Evolutionary conservation across 2,113 vertebrate species (phyloP).

Genomic region (Urocitellus parryii): DNA sequence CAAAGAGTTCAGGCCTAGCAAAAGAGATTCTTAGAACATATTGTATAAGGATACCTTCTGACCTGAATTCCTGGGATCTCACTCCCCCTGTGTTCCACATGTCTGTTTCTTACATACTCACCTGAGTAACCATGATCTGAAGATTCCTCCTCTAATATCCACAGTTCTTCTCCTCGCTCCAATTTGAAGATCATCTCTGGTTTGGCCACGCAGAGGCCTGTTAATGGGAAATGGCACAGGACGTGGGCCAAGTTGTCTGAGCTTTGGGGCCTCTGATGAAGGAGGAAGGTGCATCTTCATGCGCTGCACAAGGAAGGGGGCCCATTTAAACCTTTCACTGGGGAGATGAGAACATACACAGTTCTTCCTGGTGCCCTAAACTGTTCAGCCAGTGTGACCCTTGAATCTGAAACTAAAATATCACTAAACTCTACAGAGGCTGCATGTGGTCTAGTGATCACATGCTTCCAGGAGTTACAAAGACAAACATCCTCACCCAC

Average conservation of each 20-base stretch:
- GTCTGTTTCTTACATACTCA: conserved; percentile 44
- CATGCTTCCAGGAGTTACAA: neutral
- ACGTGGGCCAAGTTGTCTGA: conserved; percentile 63
- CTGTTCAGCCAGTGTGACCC: neutral
- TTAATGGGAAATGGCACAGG: conserved; percentile 75
- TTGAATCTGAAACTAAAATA: conserved; percentile 37
- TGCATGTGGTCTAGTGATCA: neutral
- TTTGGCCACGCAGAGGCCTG: conserved; percentile 79
- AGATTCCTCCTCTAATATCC: conserved; percentile 67
- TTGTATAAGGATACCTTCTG: neutral
- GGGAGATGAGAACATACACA: conserved; percentile 18
- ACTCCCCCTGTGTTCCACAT: neutral
- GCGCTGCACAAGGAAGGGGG: conserved; percentile 59
- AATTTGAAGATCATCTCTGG: conserved; percentile 80
- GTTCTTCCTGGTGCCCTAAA: conserved; percentile 14
- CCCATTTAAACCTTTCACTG: conserved; percentile 57
- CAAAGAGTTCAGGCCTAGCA: conserved; percentile 36
- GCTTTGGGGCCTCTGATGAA: conserved; percentile 67
- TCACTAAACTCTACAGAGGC: neutral
- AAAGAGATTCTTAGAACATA: conserved; percentile 28
- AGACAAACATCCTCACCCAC: conserved; percentile 68
- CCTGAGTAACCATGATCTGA: conserved; percentile 59
- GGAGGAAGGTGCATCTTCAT: conserved; percentile 64
- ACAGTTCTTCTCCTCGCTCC: conserved; percentile 77
- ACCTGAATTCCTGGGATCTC: neutral